A percentile compares a stretch with the other conserved stretches of the same genome.
Conservation (phyloP, 2,113 vertebrate species). For the Peucedramus taeniatus region DNA sequence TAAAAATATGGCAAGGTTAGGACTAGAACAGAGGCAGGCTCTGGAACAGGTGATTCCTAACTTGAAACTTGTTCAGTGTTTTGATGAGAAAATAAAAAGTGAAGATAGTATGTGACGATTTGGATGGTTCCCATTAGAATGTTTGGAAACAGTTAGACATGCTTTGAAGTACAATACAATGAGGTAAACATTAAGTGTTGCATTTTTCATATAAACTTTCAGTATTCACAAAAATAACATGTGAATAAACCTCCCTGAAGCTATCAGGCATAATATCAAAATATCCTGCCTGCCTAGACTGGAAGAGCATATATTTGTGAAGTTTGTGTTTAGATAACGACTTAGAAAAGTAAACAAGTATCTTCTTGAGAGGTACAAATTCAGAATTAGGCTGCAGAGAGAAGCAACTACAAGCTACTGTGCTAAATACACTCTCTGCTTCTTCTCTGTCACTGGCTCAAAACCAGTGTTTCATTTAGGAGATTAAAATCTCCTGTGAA, state of each 20-base stretch:
- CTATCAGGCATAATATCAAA: neutral
- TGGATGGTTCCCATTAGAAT: neutral
- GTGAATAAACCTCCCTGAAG: constrained; percentile 17
- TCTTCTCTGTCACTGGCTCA: neutral
- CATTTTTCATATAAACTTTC: neutral
- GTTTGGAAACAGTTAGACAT: neutral
- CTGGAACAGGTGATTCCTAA: neutral
- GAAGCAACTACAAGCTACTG: neutral
- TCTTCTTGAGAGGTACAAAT: neutral
- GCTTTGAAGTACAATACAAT: constrained; percentile 33
- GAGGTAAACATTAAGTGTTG: neutral
- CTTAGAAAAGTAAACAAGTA: neutral
- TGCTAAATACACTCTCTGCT: neutral
- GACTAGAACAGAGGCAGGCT: neutral
- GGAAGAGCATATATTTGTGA: neutral
- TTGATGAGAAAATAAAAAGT: neutral
- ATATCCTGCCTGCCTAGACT: neutral
- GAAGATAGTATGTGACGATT: neutral
- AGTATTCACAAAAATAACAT: neutral
- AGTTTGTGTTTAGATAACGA: neutral
- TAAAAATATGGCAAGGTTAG: neutral
- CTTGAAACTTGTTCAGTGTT: neutral
- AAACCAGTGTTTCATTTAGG: neutral
- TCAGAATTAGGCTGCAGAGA: neutral
- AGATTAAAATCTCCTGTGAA: neutral